A percentile compares a stretch with the other conserved stretches of the same genome.
phyloP scores from a whole-genome alignment of 2,888 invertebrate species.

The Erebia palarica region DNA sequence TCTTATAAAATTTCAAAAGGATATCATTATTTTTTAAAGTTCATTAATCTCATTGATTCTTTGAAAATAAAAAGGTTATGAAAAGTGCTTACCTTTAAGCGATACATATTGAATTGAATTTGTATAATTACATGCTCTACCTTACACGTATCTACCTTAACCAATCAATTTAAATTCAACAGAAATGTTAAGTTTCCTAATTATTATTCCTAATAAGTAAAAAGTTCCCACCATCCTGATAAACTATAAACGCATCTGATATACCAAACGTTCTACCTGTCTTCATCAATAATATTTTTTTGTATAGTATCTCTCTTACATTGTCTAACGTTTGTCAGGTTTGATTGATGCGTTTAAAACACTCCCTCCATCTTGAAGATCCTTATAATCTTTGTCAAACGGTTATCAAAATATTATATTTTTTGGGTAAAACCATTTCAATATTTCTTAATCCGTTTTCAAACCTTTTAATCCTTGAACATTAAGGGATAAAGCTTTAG shows the following conservation, averaged over 20 bases:
- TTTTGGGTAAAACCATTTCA: neutral
- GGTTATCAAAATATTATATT: neutral
- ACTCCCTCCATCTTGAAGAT: constrained; percentile 50
- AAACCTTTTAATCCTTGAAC: neutral
- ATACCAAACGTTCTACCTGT: constrained; percentile 60
- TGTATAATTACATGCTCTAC: too few species aligned
- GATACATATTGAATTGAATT: too few species aligned
- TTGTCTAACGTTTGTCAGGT: constrained; percentile 63
- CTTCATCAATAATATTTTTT: constrained; percentile 78
- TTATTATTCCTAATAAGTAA: too few species aligned
- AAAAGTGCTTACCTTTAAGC: too few species aligned
- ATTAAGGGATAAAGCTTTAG: too few species aligned
- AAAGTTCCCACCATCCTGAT: constrained; percentile 43
- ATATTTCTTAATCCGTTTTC: neutral
- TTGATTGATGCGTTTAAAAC: constrained; percentile 75
- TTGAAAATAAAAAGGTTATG: too few species aligned
- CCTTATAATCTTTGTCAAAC: constrained; percentile 39
- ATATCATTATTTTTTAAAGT: too few species aligned
- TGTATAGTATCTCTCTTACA: constrained; percentile 62
- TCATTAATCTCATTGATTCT: too few species aligned
- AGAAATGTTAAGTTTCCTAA: too few species aligned
- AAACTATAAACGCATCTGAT: constrained; percentile 44
- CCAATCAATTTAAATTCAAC: too few species aligned
- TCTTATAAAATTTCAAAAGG: too few species aligned
- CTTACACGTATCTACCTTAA: too few species aligned